phyloP scores from a whole-genome alignment of 2,797 vertebrate genomes.

The Sorex maritimensis region DNA sequence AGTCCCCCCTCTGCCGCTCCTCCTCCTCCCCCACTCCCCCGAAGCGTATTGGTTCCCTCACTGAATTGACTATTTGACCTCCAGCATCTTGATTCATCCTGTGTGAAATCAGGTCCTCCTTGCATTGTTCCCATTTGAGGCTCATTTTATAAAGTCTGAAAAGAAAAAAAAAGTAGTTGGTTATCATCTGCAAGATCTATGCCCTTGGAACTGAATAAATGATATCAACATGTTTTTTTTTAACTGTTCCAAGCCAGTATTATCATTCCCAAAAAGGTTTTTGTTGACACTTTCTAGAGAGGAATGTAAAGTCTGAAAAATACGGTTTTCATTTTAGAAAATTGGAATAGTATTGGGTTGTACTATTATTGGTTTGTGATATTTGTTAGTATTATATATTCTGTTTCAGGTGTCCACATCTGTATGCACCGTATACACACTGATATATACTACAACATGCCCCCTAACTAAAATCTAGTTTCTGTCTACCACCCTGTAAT shows the following conservation, averaged over 20 bases:
- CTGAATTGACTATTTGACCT: not conserved
- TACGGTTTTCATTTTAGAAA: not conserved
- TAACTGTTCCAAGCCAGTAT: not conserved
- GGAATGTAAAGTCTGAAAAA: constrained; percentile 24
- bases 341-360: not conserved
- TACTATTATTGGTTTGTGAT: not conserved
- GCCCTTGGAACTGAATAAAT: not conserved
- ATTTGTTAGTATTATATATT: too few species aligned
- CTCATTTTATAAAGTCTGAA: constrained; percentile 44
- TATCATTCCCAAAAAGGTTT: not conserved
- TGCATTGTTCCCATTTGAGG: constrained; percentile 44
- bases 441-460: not conserved
- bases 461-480: not conserved
- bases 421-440: not conserved
- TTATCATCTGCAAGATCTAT: constrained; percentile 35
- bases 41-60: constrained; percentile 75
- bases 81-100: constrained; percentile 14
- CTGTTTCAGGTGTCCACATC: not conserved
- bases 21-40: too few species aligned
- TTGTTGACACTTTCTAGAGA: not conserved
- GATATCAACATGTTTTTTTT: not conserved
- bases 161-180: constrained; percentile 27
- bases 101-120: constrained; percentile 16
- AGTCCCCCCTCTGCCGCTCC: not conserved
- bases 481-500: not conserved